A percentile compares a stretch with the other conserved stretches of the same genome.
Conservation (phyloP, 2,888 invertebrate genomes). For the Notodonta ziczac region DNA sequence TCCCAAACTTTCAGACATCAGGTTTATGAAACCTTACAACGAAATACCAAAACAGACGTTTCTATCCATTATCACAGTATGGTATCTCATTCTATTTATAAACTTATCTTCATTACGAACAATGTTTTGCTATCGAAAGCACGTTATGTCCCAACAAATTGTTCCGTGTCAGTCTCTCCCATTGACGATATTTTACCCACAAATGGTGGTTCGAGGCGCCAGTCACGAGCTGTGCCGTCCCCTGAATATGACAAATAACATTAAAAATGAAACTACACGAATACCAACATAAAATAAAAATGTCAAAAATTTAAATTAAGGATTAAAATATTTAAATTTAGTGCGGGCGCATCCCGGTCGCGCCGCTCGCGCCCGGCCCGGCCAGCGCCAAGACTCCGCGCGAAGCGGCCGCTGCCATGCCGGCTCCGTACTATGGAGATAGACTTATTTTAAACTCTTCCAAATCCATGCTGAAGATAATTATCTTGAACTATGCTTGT, state of each 20-base stretch:
- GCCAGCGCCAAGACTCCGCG: constrained; percentile 44
- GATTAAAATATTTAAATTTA: constrained; percentile 85
- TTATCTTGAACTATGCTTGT: no score
- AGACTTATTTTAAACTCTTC: constrained; percentile 29
- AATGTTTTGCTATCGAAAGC: constrained; percentile 35
- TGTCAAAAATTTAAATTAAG: constrained; percentile 85
- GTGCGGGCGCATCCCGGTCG: constrained; percentile 73
- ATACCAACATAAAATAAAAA: constrained; percentile 85
- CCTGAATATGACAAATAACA: constrained; percentile 83
- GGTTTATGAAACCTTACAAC: background rate
- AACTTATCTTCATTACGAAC: constrained; percentile 26
- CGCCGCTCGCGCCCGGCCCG: constrained; percentile 51
- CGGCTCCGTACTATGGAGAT: constrained; percentile 45
- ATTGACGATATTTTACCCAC: constrained; percentile 57
- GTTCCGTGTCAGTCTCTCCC: constrained; percentile 38
- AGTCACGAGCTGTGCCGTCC: constrained; percentile 68
- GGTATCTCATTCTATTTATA: constrained; percentile 20
- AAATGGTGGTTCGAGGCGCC: constrained; percentile 72
- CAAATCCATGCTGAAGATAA: no score
- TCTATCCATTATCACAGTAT: constrained; percentile 3
- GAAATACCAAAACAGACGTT: constrained; percentile 2
- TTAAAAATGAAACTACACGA: constrained; percentile 83
- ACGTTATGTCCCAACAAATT: constrained; percentile 36
- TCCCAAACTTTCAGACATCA: background rate
- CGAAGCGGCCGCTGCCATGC: constrained; percentile 28